Conservation (phyloP, 30 jellyfish, hydroid and myxozoan genomes). For the Turritopsis dohrnii region DNA sequence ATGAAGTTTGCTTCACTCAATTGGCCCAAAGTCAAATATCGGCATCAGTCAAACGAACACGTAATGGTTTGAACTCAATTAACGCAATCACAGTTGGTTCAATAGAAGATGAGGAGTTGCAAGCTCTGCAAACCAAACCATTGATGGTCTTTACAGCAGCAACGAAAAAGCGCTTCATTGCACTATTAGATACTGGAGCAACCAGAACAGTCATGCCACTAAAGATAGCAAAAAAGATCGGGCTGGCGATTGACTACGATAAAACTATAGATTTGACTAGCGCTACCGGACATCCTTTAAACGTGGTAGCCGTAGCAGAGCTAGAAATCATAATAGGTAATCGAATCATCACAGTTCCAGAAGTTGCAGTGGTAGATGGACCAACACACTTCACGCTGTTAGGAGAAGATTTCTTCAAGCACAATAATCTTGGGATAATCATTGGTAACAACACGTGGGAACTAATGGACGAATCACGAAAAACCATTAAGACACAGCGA, state of each 20-base stretch:
- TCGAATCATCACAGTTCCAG: background rate
- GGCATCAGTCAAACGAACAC: too few species aligned
- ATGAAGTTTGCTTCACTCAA: too few species aligned
- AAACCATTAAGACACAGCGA: too few species aligned
- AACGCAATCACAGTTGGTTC: background rate
- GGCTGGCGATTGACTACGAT: background rate
- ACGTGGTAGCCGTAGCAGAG: background rate
- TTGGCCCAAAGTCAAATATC: too few species aligned
- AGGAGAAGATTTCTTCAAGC: too few species aligned
- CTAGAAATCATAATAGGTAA: too few species aligned
- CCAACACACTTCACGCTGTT: too few species aligned
- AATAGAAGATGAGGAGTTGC: background rate
- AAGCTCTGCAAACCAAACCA: background rate
- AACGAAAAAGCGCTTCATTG: background rate
- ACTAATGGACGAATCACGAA: too few species aligned
- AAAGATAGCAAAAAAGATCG: background rate
- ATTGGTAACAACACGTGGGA: too few species aligned
- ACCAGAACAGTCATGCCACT: background rate
- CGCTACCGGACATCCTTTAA: background rate
- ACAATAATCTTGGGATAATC: too few species aligned
- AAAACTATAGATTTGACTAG: background rate
- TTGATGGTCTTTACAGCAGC: background rate
- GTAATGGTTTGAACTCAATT: background rate
- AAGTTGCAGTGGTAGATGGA: background rate
- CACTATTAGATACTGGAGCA: background rate